Evolutionary conservation across 2,888 invertebrate species (phyloP), one percentile per base, ranked within the genome.

Genomic region (Dryococelus australis): DNA sequence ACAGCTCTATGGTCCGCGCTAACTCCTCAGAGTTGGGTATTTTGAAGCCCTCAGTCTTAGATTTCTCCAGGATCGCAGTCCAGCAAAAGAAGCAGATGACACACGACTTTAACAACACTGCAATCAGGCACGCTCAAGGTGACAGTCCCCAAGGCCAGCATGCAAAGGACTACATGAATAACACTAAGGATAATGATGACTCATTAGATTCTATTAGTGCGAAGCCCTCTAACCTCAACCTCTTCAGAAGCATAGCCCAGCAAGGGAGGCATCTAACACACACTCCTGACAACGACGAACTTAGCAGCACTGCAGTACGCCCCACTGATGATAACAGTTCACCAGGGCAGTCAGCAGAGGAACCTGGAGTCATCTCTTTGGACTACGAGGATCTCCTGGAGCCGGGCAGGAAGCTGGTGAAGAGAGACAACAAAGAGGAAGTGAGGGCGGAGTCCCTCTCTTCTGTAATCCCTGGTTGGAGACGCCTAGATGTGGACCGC

Each of bases 401-500:
- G 65, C n/a, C n/a, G n/a, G n/a, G 6, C 24, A 20, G 8, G 65
- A 65, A 20, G 43, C 79, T 86, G 65, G 78, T 24, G 28, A 86
- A 86, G 79, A n/a, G 86, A 35, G 79, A 86, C n/a, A n/a, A 86
- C 43, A 51, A 0, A 51, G 27, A 24, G 10, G 85, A 53, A 0
- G 5, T 20, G 6, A 51, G 27, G 6, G 84, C 35, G 2, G 47
- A 43, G 43, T 47, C 47, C 2, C 9, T 27, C 27, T 43, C 47
- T 9, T 5, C 10, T 89, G 90, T 8, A 91, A 90, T 5, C 43
- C 86, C 28, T 83, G 87, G 86, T 3, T 84, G 35, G 85, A 85
- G 53, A 51, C 47, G 85, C 28, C 86, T 80, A 28, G 86, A 86
- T 24, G 86, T 78, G 87, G 84, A 86, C 65, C 20, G 65, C 65